Base-by-base conservation (phyloP, 2,888 invertebrate genomes). In the Brachyopa scutellaris region DNA sequence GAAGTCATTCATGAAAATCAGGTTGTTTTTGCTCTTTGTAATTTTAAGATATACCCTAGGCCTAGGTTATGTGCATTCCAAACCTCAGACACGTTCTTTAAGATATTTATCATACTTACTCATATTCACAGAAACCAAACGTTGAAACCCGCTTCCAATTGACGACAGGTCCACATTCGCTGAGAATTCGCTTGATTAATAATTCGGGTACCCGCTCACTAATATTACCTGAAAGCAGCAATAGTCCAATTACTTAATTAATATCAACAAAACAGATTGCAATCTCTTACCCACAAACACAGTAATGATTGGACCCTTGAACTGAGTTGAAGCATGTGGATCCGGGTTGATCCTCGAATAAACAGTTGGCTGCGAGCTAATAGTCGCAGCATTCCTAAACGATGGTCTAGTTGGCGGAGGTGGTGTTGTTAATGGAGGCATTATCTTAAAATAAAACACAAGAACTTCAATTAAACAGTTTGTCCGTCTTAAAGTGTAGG, bases 121-220 rank as follows among this genome's bases (percentile, higher is more conserved):
- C 97, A 91, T 97, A 97, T 92, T 99, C 99, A 92, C 99, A 98
- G 92, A 99, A 99, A 7, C 99, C 99, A 91, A 99, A 99, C 1
- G 97, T 97, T 89, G 97, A 97, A 13, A 99, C 98, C 77, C 99
- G 93, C 91, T 99, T 99, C 99, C 99, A 99, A 86, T 95, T 96
- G 9, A 97, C 92, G 55, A 99, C 97, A 80, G 95, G 95, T 2
- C 99, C 99, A 92, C 99, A 99, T 64, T 97, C 95, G 88, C 95
- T 94, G 61, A 99, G 92, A 88, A 99, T 94, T 86, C 96, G 95
- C 85, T 98, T 94, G 36, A 99, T 95, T 95, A 99, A 96, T 7
- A 95, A 93, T 91, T 99, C 99, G 0, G 98, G 97, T 38, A 97
- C 98, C 86, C 96, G 94, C 86, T 98, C 97, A 87, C 97, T 96